Evolutionary conservation across 2,888 invertebrate genomes (phyloP).

Genomic region (Drosophila villosipedis): DNA sequence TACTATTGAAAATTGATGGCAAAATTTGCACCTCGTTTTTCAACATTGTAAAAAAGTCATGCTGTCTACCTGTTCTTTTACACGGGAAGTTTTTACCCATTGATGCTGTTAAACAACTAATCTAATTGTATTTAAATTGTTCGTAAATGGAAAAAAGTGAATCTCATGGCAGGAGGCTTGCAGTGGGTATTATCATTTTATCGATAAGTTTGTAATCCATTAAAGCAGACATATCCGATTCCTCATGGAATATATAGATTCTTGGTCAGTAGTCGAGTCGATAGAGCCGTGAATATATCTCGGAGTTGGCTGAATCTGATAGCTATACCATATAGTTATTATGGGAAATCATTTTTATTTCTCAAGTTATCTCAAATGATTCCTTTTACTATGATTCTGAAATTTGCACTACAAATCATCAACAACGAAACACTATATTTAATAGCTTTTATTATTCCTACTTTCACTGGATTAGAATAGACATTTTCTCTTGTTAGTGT

Average conservation of each 20-base stretch:
- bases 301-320: not conserved
- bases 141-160: slow-evolving; percentile 6
- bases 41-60: slow-evolving; percentile 3
- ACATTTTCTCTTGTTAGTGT: not conserved
- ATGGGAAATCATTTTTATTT: not conserved
- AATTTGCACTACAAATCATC: too few relatives aligned
- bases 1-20: slow-evolving; percentile 11
- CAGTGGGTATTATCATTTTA: not conserved
- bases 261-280: not conserved
- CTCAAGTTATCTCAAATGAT: not conserved
- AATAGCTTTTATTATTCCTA: not conserved
- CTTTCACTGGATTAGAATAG: not conserved
- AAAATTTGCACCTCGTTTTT: slow-evolving; percentile 29
- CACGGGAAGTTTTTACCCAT: not conserved
- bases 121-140: slow-evolving; percentile 42
- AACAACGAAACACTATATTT: not conserved
- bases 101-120: slow-evolving; percentile 20
- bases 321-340: not conserved
- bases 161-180: too few relatives aligned
- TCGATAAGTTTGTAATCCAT: not conserved
- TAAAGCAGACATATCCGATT: not conserved
- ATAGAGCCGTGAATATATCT: not conserved
- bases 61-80: not conserved
- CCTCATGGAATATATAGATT: not conserved
- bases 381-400: not conserved